Evolutionary conservation across 2,113 vertebrate species (phyloP).

Genomic region (Heliornis fulica): DNA sequence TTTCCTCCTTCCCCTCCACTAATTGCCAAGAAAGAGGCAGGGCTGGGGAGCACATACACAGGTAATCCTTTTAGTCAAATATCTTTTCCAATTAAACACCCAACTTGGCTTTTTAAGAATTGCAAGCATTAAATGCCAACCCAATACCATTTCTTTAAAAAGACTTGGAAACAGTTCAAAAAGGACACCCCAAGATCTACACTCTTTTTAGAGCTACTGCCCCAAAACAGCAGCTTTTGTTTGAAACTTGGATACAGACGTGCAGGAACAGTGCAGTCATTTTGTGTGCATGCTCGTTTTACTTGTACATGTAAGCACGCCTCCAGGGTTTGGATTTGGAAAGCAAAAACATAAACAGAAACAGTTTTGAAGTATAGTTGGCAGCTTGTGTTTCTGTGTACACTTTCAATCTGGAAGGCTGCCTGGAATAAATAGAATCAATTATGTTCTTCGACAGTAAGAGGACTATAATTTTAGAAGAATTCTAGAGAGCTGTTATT

Average conservation of each 20-base stretch:
- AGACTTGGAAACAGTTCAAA: not conserved
- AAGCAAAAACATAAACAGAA: constrained; percentile 56
- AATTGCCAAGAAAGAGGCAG: not conserved
- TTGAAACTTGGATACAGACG: not conserved
- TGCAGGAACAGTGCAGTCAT: not conserved
- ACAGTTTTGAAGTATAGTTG: constrained; percentile 43
- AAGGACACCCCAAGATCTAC: not conserved
- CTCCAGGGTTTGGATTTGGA: constrained; percentile 57
- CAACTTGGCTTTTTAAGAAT: not conserved
- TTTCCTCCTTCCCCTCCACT: not conserved
- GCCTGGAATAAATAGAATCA: constrained; percentile 50
- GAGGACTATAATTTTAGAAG: constrained; percentile 2
- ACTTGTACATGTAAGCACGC: constrained; percentile 35
- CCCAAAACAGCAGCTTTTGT: not conserved
- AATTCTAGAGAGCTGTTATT: not conserved
- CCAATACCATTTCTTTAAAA: not conserved
- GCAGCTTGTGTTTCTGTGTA: constrained; percentile 61
- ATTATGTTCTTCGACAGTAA: constrained; percentile 38
- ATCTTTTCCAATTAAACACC: not conserved
- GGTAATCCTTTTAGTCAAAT: not conserved
- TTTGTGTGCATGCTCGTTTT: not conserved
- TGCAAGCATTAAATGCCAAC: not conserved
- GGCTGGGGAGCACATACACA: not conserved
- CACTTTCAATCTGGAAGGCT: constrained; percentile 48
- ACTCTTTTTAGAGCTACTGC: not conserved